These are phyloP conservation scores for Pristionchus exspectatus DNA, from an alignment of 2,888 invertebrate species.

Conservation along the genomic window DNA sequence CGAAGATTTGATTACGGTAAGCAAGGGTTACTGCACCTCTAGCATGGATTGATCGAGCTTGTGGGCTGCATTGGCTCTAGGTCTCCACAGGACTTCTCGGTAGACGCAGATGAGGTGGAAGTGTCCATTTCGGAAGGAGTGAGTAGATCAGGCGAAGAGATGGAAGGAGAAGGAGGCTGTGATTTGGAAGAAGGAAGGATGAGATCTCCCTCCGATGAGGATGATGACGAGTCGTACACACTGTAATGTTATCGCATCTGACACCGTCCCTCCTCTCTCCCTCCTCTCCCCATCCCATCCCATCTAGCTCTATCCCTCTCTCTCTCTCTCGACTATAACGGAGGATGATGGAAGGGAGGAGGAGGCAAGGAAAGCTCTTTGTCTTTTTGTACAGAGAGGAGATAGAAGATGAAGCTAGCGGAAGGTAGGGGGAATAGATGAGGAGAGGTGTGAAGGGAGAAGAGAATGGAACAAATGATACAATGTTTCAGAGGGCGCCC, in stretches of 20 bases:
- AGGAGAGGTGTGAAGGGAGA: background rate
- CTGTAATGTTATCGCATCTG: slow-evolving; percentile 47
- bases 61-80: background rate
- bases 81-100: slow-evolving; percentile 27
- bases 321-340: slow-evolving; percentile 24
- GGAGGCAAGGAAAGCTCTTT: background rate
- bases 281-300: slow-evolving; percentile 13
- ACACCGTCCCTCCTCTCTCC: slow-evolving; percentile 18
- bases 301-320: background rate
- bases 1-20: background rate
- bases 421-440: background rate
- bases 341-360: slow-evolving; percentile 39
- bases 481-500: background rate
- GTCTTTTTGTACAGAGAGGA: background rate
- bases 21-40: background rate
- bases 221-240: slow-evolving; percentile 29
- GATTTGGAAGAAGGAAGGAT: background rate
- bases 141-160: slow-evolving; percentile 23
- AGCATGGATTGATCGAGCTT: slow-evolving; percentile 43
- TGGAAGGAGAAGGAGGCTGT: slow-evolving; percentile 11
- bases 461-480: slow-evolving; percentile 9
- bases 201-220: background rate
- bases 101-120: slow-evolving; percentile 29
- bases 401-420: slow-evolving; percentile 15
- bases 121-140: slow-evolving; percentile 22